A percentile compares a stretch with the other conserved stretches of the same genome.
Evolutionary conservation across 2,113 vertebrate genomes (phyloP).

Genomic region (Tenrec ecaudatus): DNA sequence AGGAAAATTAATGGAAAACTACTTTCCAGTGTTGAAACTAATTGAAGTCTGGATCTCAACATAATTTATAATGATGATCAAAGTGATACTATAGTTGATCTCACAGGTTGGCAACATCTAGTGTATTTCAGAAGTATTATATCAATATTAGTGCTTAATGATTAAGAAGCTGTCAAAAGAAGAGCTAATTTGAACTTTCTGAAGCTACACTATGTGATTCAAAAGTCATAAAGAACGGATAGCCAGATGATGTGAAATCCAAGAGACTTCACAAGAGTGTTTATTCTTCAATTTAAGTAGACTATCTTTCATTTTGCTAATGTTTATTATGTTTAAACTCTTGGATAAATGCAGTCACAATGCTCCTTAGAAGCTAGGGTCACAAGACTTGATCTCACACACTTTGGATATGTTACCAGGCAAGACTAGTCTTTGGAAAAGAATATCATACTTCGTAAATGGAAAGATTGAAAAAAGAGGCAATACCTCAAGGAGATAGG

Average conservation of each 20-base stretch:
- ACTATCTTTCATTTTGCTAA: not conserved
- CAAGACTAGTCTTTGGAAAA: no score
- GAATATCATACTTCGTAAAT: no score
- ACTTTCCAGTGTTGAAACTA: not conserved
- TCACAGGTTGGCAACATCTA: not conserved
- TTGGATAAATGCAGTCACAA: no score
- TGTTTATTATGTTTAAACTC: not conserved
- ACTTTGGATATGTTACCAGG: no score
- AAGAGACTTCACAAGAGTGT: not conserved
- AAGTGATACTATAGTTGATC: not conserved
- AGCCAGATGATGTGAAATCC: no score
- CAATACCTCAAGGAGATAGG: no score
- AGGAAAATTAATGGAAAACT: not conserved
- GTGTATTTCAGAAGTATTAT: not conserved
- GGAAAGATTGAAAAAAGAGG: no score
- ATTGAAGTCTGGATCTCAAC: not conserved
- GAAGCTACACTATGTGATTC: not conserved
- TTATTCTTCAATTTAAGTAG: not conserved
- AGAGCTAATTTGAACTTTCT: not conserved
- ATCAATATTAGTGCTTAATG: not conserved
- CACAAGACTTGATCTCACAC: no score
- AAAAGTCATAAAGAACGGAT: not conserved
- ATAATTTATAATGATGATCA: not conserved
- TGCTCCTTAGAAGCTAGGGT: no score
- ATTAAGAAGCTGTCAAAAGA: not conserved